Evolutionary conservation across 2,888 invertebrate genomes (phyloP).

Genomic region (Chrysotoxum bicinctum): DNA sequence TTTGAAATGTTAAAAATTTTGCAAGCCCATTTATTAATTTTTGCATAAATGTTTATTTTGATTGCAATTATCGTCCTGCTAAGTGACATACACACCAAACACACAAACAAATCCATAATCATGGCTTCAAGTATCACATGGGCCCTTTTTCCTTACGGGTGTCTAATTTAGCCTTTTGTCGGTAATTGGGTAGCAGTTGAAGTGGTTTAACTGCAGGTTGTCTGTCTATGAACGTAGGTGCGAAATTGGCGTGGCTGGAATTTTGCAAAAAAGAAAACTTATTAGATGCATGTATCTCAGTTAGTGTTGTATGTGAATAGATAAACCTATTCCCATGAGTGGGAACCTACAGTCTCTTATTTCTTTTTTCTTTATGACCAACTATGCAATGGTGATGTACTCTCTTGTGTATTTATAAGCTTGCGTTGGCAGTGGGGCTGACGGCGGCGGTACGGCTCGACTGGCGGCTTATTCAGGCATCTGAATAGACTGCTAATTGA

Average conservation of each 20-base stretch:
- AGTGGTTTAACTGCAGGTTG: constrained; percentile 21
- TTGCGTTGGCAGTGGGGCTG: constrained; percentile 26
- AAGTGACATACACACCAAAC: too few species aligned
- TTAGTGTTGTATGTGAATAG: background rate
- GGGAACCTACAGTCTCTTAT: background rate
- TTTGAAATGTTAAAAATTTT: too few species aligned
- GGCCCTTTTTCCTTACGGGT: background rate
- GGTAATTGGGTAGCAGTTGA: constrained; percentile 52
- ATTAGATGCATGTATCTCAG: constrained; percentile 1
- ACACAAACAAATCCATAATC: background rate
- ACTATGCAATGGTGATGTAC: background rate
- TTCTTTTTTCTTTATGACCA: background rate
- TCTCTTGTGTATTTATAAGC: constrained; percentile 18
- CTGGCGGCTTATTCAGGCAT: constrained; percentile 44
- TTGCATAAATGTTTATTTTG: too few species aligned
- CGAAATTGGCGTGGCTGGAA: constrained; percentile 21
- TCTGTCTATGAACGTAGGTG: constrained; percentile 32
- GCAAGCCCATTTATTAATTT: too few species aligned
- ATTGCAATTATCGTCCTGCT: too few species aligned
- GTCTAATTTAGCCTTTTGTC: constrained; percentile 59
- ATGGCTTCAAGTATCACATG: background rate
- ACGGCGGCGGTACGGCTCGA: constrained; percentile 8
- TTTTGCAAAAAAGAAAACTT: constrained; percentile 43
- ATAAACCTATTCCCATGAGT: constrained; percentile 9
- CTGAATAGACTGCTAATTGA: constrained; percentile 72